A percentile compares a stretch with the other conserved stretches of the same genome.
These are phyloP conservation scores for Holacanthus passer DNA, from an alignment of 2,113 vertebrate genomes.

Conservation along the genomic window DNA sequence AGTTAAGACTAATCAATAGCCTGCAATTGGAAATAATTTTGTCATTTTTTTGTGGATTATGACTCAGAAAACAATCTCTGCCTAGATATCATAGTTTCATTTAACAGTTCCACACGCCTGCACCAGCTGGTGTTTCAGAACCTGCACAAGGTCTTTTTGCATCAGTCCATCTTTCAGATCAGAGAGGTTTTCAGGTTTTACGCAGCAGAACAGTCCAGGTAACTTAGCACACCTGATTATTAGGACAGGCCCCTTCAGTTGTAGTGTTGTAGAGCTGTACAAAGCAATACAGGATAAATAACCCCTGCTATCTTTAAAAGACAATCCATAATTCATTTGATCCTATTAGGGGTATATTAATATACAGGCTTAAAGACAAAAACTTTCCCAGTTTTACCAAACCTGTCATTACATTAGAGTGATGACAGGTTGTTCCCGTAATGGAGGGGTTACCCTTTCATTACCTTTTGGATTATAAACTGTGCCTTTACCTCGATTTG, in stretches of 20 bases:
- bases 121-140: not conserved
- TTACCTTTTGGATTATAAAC: not conserved
- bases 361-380: not conserved
- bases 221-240: not conserved
- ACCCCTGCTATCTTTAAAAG: not conserved
- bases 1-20: not conserved
- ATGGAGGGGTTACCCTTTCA: not conserved
- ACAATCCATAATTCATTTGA: not conserved
- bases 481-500: not conserved
- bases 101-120: not conserved
- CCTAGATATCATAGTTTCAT: not conserved
- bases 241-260: not conserved
- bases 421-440: not conserved
- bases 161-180: not conserved
- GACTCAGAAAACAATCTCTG: not conserved
- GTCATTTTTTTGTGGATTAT: slow-evolving; percentile 12
- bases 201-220: not conserved
- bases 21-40: slow-evolving; percentile 5
- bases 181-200: not conserved
- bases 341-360: not conserved
- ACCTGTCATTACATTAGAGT: not conserved
- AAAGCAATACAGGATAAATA: not conserved
- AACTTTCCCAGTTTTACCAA: not conserved
- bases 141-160: not conserved
- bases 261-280: not conserved